Conservation (phyloP, 1,140 invertebrate genomes). For the Drosophila kanapiae region DNA sequence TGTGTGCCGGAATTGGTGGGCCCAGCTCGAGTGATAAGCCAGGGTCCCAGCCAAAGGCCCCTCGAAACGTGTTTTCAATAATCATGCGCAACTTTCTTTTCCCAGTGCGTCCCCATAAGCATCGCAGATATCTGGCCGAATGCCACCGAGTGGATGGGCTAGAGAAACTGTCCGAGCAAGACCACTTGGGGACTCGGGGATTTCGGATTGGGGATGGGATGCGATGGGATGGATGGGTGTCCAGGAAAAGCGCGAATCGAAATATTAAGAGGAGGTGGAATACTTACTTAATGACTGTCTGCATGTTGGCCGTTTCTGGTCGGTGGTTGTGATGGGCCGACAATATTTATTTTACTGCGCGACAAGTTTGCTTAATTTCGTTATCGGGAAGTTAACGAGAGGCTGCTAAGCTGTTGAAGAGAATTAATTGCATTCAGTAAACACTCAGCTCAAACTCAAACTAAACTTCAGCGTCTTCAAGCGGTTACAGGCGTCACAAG, state of each 20-base stretch:
- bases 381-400: conserved; percentile 44
- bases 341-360: conserved; percentile 48
- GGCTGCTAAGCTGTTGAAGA: conserved; percentile 63
- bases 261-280: conserved; percentile 1
- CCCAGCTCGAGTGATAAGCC: conserved; percentile 38
- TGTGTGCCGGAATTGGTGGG: conserved; percentile 18
- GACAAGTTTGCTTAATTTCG: conserved; percentile 39
- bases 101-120: conserved; percentile 37
- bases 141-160: conserved; percentile 33
- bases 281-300: conserved; percentile 84
- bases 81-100: conserved; percentile 81
- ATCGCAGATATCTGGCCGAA: conserved; percentile 23
- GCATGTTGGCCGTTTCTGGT: conserved; percentile 58
- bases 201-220: background rate
- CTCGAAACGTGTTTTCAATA: conserved; percentile 74
- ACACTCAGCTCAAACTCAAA: conserved; percentile 30
- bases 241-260: conserved; percentile 18
- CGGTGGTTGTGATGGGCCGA: conserved; percentile 11
- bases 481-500: conserved; percentile 15
- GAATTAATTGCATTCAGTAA: conserved; percentile 65
- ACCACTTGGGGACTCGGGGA: background rate
- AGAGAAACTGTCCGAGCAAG: conserved; percentile 39
- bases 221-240: background rate
- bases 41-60: conserved; percentile 22
- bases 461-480: conserved; percentile 22